Conservation (phyloP, 37 sponge, comb jelly and placozoan genomes). For the Cliona cf. orientalis region DNA sequence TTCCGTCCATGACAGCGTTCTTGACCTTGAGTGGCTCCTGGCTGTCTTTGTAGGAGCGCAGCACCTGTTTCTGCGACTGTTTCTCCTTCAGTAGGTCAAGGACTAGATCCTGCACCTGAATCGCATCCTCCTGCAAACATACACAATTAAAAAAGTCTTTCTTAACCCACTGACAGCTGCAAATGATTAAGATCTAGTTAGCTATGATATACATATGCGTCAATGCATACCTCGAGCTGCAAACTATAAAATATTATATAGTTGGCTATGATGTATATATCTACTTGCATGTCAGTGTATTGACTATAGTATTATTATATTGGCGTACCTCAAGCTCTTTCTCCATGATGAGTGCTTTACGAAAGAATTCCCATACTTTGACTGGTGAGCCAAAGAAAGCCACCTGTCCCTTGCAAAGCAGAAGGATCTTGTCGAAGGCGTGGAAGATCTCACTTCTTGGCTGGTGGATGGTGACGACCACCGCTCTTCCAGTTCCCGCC, state of each 20-base stretch:
- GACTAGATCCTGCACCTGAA: conserved; percentile 25
- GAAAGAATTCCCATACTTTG: conserved; percentile 70
- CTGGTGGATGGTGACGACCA: conserved; percentile 95
- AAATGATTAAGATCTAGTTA: too few species aligned
- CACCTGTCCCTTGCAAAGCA: conserved; percentile 83
- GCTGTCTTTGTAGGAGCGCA: conserved; percentile 56
- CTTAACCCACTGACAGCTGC: too few species aligned
- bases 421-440: conserved; percentile 89
- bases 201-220: too few species aligned
- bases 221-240: background rate
- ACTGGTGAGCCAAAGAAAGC: conserved; percentile 92
- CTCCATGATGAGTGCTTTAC: conserved; percentile 35
- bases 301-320: background rate
- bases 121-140: conserved; percentile 19
- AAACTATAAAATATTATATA: background rate
- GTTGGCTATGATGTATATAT: background rate
- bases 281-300: background rate
- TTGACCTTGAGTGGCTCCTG: conserved; percentile 41
- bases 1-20: conserved; percentile 36
- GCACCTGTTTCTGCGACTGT: conserved; percentile 42
- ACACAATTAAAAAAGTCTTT: too few species aligned
- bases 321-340: conserved; percentile 27
- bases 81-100: conserved; percentile 76
- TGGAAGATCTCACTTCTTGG: conserved; percentile 94
- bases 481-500: conserved; percentile 68